phyloP scores from a whole-genome alignment of 2,888 invertebrate genomes.

The Nephrocerus scutellatus region DNA sequence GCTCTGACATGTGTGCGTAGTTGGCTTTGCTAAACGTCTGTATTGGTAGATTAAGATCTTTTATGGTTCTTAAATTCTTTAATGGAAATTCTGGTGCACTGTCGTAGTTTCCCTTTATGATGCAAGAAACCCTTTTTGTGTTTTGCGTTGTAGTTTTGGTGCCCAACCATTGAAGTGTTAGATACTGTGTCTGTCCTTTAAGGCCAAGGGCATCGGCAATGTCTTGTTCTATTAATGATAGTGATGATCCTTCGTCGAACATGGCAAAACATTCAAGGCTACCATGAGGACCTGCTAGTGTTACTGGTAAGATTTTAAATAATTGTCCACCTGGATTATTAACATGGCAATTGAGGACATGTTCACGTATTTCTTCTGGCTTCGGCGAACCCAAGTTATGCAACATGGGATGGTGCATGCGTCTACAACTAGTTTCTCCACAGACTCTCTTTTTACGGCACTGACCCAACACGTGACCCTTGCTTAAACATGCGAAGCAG shows the following conservation, averaged over 20 bases:
- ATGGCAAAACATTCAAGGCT: constrained; percentile 4
- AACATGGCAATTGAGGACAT: constrained; percentile 3
- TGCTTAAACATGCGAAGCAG: constrained; percentile 2
- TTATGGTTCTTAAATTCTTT: neutral
- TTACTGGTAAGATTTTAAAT: constrained; percentile 3
- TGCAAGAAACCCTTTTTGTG: constrained; percentile 3
- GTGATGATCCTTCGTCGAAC: constrained; percentile 15
- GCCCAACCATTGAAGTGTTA: constrained; percentile 23
- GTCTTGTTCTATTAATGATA: constrained; percentile 12
- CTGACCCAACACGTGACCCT: neutral
- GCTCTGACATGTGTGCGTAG: neutral
- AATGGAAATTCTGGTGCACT: constrained; percentile 7
- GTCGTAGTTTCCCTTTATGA: constrained; percentile 6
- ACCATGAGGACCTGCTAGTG: constrained; percentile 2
- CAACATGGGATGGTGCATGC: constrained; percentile 1
- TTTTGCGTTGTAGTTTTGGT: constrained; percentile 10
- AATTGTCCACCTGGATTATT: neutral
- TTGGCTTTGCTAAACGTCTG: constrained; percentile 2
- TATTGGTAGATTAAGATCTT: neutral
- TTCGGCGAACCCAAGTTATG: neutral
- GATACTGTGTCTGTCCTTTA: constrained; percentile 10
- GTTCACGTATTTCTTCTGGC: neutral
- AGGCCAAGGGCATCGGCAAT: constrained; percentile 10
- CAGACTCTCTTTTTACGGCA: neutral
- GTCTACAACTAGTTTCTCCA: neutral